Base-by-base conservation (phyloP, 1,140 invertebrate species). In the Hypothenemus hampei region DNA sequence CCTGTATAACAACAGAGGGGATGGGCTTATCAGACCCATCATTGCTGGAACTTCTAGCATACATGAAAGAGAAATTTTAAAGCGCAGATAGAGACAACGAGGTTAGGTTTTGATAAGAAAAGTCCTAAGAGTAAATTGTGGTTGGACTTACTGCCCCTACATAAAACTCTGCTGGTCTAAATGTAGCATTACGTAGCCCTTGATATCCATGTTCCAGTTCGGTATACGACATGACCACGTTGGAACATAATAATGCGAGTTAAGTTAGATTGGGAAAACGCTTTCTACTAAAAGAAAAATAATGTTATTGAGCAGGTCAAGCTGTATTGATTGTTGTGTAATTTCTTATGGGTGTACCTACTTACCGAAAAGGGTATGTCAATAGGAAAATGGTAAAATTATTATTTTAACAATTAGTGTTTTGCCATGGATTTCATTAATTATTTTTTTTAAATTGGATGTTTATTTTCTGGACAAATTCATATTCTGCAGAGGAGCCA, bases 131-230 rank as follows among this genome's bases (percentile, higher is more conserved):
- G 13, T 46, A 11, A 22, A 48, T 18, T n/a, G n/a, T n/a, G 31
- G 29, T 48, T 37, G 35, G 31, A 70, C 70, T 70, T 64, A 72
- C 70, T 55, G 66, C 58, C 36, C 69, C 70, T 53, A 72, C 65
- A 65, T 69, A 87, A 73, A 86, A 87, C 60, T 83, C 80, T 49
- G 69, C 63, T 41, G 69, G 66, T 60, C 69, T 62, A 23, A 45
- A 57, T 64, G 76, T 71, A 59, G 81, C 77, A 69, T 84, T 83
- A 62, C 81, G 78, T 61, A 86, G 76, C 58, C 83, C 87, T 80
- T 90, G 87, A 77, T 91, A 91, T 50, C 88, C 89, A 78, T 88
- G 86, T 78, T 91, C 89, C 64, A 91, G 73, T 78, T 91, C 88
- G 69, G 87, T 90, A 73, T 91, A 91, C 72, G 88, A 91, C 88